Evolutionary conservation across 2,888 invertebrate genomes (phyloP).

Genomic region (Tillus elongatus): DNA sequence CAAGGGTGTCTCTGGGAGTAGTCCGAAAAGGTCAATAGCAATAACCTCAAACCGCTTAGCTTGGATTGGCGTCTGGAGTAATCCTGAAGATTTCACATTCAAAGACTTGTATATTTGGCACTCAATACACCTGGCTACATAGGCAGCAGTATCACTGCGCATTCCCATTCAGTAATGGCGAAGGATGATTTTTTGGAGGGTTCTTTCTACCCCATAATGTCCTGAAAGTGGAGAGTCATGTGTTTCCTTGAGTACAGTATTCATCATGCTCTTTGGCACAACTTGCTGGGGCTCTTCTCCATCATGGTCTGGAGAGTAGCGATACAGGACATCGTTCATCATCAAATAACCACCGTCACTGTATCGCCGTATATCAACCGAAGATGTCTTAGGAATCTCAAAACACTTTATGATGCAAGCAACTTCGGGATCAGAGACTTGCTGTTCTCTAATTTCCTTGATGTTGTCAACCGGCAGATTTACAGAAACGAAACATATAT

Average conservation of each 20-base stretch:
- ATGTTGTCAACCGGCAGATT: too few species aligned
- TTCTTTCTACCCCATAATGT: slow-evolving; percentile 24
- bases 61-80: slow-evolving; percentile 23
- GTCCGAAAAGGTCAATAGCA: slow-evolving; percentile 26
- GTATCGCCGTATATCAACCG: slow-evolving; percentile 15
- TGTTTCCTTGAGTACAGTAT: too few species aligned
- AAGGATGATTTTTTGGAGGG: slow-evolving; percentile 16
- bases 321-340: slow-evolving; percentile 21
- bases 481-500: too few species aligned
- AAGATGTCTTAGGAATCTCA: slow-evolving; percentile 9
- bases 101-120: slow-evolving; percentile 26
- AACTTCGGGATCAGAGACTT: too few species aligned
- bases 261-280: too few species aligned
- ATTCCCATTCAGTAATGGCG: slow-evolving; percentile 26
- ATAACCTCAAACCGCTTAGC: slow-evolving; percentile 25
- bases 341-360: slow-evolving; percentile 22
- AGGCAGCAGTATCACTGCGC: slow-evolving; percentile 13
- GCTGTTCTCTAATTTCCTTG: too few species aligned
- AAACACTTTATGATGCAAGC: too few species aligned
- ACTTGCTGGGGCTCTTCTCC: slow-evolving; percentile 26
- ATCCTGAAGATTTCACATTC: slow-evolving; percentile 26
- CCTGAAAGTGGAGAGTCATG: too few species aligned
- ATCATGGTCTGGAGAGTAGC: slow-evolving; percentile 13
- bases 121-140: slow-evolving; percentile 22
- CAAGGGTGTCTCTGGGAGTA: slow-evolving; percentile 21